Conservation (phyloP, 1,140 invertebrate genomes). For the Platorchestia sp. region DNA sequence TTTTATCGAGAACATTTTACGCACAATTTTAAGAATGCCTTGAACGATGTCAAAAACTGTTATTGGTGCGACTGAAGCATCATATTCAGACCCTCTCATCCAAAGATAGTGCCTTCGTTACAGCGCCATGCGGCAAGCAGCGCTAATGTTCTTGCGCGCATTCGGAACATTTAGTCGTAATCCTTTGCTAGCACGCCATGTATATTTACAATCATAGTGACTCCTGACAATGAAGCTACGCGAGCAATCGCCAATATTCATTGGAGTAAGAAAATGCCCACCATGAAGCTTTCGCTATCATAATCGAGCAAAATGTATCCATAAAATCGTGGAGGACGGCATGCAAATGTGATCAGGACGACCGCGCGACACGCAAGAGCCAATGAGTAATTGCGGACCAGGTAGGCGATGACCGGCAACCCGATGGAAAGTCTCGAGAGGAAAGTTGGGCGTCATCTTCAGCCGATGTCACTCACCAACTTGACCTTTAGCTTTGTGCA, state of each 20-base stretch:
- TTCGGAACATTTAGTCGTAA: not conserved
- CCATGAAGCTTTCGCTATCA: slow-evolving; percentile 30
- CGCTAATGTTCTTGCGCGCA: not conserved
- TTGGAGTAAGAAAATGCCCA: slow-evolving; percentile 33
- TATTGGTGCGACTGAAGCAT: not conserved
- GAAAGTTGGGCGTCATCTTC: slow-evolving; percentile 30
- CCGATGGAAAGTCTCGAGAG: slow-evolving; percentile 21
- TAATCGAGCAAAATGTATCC: slow-evolving; percentile 54
- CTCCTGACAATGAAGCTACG: slow-evolving; percentile 28
- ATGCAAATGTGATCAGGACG: slow-evolving; percentile 53
- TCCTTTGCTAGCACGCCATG: not conserved
- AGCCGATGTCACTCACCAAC: not conserved
- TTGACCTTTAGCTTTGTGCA: not conserved
- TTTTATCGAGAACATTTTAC: not conserved
- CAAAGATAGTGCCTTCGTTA: not conserved
- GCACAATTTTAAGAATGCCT: not conserved
- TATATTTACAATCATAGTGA: slow-evolving; percentile 6
- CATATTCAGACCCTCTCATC: not conserved
- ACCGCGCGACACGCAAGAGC: not conserved
- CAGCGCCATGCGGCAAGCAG: not conserved
- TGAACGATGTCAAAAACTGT: not conserved
- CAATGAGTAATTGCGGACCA: slow-evolving; percentile 54
- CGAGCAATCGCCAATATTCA: slow-evolving; percentile 34
- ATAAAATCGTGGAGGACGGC: slow-evolving; percentile 50
- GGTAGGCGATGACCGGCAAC: not conserved